Base-by-base conservation (phyloP, 1,140 invertebrate species). In the Cephus cinctus region DNA sequence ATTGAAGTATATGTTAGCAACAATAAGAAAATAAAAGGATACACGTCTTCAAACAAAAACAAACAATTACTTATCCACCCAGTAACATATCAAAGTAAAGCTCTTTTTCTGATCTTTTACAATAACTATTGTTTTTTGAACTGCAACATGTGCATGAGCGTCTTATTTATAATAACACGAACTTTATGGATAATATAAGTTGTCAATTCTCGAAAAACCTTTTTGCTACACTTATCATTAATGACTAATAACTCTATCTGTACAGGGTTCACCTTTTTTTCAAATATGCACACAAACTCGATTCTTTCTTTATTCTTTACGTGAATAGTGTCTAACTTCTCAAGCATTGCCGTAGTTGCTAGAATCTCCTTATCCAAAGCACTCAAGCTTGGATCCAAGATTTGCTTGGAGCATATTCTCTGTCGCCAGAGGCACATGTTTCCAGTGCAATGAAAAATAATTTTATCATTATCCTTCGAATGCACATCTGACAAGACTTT, bases 401-500 rank as follows among this genome's bases (percentile, higher is more conserved):
- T 15, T 15, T 41, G 38, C 15, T 44, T 49, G 3, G 15, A 38
- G 8, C 19, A 15, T 48, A 61, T 69, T 25, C 73, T 58, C 5
- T 58, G 43, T 2, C 6, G 21, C 62, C 66, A 71, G 5, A 69
- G 38, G 19, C 52, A 59, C 27, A 61, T 48, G 5, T 56, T 40
- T 3, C 71, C 63, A 1, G 19, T 47, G 27, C 69, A 74, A 3
- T 39, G 32, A 2, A 72, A 47, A 1, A 36, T 22, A 27, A 62
- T 31, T 32, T 59, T 57, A 0, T 62, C 25, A 11, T 62, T 36
- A 11, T 56, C 46, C 11, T 62, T 67, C 0, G 64, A 57, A 23
- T 72, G 68, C 3, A 71, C 68, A 43, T 73, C 63, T 4, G 69
- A 73, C 1, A 56, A 20, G 11, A 42, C 21, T 1, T 68, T 56